Percentiles rank a stretch among this genome's conserved stretches.
Evolutionary conservation across 2,797 vertebrate genomes (phyloP).

Genomic region (Arvicola amphibius): DNA sequence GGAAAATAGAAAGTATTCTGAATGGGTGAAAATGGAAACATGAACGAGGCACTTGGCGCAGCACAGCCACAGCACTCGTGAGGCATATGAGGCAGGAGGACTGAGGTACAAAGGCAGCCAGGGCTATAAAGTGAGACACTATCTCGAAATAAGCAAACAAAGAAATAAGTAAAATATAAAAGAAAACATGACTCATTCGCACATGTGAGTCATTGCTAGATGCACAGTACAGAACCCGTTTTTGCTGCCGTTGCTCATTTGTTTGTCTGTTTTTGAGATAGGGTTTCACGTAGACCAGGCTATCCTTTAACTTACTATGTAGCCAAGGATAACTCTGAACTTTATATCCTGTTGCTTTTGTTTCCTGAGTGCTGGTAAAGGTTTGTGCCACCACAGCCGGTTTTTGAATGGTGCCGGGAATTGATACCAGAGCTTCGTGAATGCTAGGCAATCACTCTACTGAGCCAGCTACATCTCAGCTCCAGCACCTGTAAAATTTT

Average conservation of each 20-base stretch:
- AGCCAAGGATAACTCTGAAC: neutral
- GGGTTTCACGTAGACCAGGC: neutral
- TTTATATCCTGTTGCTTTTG: neutral
- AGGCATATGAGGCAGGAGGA: neutral
- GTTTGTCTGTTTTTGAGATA: neutral
- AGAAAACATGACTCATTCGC: neutral
- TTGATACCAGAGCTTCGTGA: neutral
- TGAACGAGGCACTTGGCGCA: neutral
- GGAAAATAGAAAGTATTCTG: neutral
- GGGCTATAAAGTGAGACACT: neutral
- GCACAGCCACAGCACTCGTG: neutral
- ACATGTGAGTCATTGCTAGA: neutral
- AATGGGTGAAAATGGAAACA: neutral
- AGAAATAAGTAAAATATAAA: neutral
- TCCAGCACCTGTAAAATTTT: neutral
- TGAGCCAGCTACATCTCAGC: neutral
- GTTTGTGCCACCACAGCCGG: neutral
- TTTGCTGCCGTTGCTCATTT: neutral
- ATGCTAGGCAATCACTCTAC: neutral
- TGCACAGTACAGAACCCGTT: neutral
- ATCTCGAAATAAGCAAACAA: neutral
- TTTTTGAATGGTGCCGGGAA: neutral
- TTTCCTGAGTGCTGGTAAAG: neutral
- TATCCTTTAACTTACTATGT: neutral
- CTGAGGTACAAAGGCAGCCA: neutral